These are phyloP conservation scores for Panurus biarmicus DNA, from an alignment of 2,113 vertebrate genomes.

Conservation along the genomic window DNA sequence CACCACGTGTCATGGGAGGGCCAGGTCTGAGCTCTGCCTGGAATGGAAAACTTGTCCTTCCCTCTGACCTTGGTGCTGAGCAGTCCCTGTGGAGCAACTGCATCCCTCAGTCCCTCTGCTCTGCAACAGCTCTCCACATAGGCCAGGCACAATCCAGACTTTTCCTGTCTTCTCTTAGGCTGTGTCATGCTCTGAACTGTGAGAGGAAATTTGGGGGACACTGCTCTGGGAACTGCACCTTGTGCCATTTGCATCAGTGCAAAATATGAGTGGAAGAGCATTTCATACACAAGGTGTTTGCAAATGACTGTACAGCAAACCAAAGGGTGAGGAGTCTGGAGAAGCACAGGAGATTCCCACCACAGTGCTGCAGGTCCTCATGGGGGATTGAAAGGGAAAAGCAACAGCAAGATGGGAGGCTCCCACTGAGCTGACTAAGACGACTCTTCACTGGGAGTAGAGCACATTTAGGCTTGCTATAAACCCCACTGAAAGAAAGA, in stretches of 20 bases:
- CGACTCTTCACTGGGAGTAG: neutral
- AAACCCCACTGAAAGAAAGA: neutral
- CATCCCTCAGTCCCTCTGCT: neutral
- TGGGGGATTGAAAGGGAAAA: neutral
- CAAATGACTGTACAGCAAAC: neutral
- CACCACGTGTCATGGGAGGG: neutral
- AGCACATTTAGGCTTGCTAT: neutral
- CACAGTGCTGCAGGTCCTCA: neutral
- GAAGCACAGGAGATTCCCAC: neutral
- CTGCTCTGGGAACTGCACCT: neutral
- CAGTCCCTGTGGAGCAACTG: neutral
- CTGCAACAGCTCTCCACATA: neutral
- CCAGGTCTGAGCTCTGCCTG: neutral
- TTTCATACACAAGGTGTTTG: neutral
- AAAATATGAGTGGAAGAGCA: neutral
- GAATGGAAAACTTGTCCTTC: slow-evolving; percentile 26
- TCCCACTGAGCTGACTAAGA: neutral
- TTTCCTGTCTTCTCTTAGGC: neutral
- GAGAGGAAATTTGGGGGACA: neutral
- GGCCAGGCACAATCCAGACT: neutral
- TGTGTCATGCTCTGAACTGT: neutral
- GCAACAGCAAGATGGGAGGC: neutral
- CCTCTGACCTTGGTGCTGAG: slow-evolving; percentile 18
- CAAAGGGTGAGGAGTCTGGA: neutral
- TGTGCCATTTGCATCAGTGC: neutral